A percentile compares a stretch with the other conserved stretches of the same genome.
These are phyloP conservation scores for Limulus polyphemus DNA, from an alignment of 2,888 invertebrate genomes.

Conservation along the genomic window DNA sequence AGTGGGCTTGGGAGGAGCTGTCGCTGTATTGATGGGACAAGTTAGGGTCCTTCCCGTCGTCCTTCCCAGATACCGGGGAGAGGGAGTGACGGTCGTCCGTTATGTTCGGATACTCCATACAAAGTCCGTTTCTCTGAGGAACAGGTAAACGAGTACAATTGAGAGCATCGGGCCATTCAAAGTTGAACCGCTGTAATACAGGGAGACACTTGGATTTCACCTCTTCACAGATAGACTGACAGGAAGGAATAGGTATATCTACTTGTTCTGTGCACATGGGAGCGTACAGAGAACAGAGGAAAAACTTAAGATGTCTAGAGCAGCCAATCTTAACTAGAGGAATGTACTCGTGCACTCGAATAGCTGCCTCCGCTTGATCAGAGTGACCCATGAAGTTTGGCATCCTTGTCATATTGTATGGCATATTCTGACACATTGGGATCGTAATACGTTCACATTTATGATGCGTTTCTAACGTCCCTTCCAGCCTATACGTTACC, in stretches of 20 bases:
- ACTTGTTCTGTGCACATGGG: constrained; percentile 82
- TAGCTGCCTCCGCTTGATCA: constrained; percentile 65
- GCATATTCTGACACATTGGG: constrained; percentile 64
- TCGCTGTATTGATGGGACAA: too few relatives aligned
- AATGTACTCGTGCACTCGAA: constrained; percentile 51
- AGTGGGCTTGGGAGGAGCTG: too few relatives aligned
- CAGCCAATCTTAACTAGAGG: constrained; percentile 65
- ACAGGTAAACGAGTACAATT: constrained; percentile 69
- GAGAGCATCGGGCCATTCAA: constrained; percentile 57
- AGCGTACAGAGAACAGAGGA: constrained; percentile 78
- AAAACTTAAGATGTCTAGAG: constrained; percentile 65
- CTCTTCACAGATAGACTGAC: constrained; percentile 69
- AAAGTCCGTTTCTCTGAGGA: constrained; percentile 47
- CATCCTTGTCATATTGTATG: constrained; percentile 75
- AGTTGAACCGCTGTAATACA: constrained; percentile 49
- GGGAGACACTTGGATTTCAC: constrained; percentile 52
- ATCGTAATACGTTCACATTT: constrained; percentile 68
- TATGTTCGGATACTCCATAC: constrained; percentile 52
- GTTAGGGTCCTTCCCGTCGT: too few relatives aligned
- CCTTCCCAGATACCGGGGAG: too few relatives aligned
- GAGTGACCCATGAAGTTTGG: constrained; percentile 72
- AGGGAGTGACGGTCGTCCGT: constrained; percentile 27
- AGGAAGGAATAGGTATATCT: constrained; percentile 69
- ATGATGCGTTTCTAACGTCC: too few relatives aligned
- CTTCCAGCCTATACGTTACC: too few relatives aligned